Evolutionary conservation across 30 jellyfish, hydroid and myxozoan species (phyloP), one percentile per base, ranked within the genome.

Genomic region (Turritopsis rubra): DNA sequence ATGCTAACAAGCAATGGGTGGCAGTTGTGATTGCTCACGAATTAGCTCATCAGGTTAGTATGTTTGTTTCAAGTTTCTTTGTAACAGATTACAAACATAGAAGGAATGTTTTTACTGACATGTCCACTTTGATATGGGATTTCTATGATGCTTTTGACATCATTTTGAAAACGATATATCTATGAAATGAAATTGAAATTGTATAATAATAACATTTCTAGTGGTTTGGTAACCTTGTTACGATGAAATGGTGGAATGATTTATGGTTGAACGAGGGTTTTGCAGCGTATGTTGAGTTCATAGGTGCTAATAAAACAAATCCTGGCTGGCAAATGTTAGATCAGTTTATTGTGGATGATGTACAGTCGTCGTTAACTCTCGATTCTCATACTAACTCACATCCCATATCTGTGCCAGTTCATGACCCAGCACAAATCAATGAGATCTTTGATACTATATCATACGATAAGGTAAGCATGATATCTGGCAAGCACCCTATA

Each of bases 1-100:
- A 92, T 19, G 72, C 93, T 0, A 80, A 86, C 72, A 91, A 87
- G 74, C 96, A 91, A 83, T 91, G 97, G 97, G 97, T 91, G 81
- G 97, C 96, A 53, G 88, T 85, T 3, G 97, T 91, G 66, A 91
- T 91, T 21, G 97, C 97, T 18, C 97, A 91, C 60, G 97, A 91
- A 73, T 75, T 91, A 26, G 97, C 97, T 0, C 97, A 91, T 80
- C 97, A 91, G 97, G 97, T 91, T 3, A 24, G 73, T 60, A 18
- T 60, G 72, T 54, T n/a, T 54, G 72, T n/a, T 54, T 54, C 18
- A 54, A 54, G 72, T 54, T 54, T 54, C n/a, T 54, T 54, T 54
- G 72, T n/a, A n/a, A n/a, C n/a, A n/a, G n/a, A n/a, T n/a, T n/a
- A n/a, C n/a, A n/a, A n/a, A n/a, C n/a, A n/a, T n/a, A n/a, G n/a